A percentile compares a stretch with the other conserved stretches of the same genome.
These are phyloP conservation scores for Conus betulinus DNA, from an alignment of 1,140 invertebrate genomes.

Conservation along the genomic window DNA sequence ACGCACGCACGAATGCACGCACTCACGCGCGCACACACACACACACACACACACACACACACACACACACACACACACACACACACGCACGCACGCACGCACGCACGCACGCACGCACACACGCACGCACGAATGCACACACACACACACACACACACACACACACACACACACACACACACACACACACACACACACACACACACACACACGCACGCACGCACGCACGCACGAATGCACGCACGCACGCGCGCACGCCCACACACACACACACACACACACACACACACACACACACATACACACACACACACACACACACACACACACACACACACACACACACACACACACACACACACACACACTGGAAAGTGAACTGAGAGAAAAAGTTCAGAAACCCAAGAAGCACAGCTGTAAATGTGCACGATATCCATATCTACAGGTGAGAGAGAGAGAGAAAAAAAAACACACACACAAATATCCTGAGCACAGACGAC, in stretches of 20 bases:
- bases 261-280: slow-evolving; percentile 24
- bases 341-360: too few species aligned
- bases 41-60: background rate
- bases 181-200: background rate
- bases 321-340: background rate
- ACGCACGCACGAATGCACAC: slow-evolving; percentile 10
- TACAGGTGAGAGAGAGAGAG: too few species aligned
- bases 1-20: background rate
- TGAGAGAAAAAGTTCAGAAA: too few species aligned
- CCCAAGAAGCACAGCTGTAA: too few species aligned
- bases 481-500: too few species aligned
- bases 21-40: background rate
- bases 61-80: background rate
- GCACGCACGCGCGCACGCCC: background rate
- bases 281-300: slow-evolving; percentile 8
- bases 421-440: too few species aligned
- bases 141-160: background rate
- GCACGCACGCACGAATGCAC: background rate
- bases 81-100: slow-evolving; percentile 8
- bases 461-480: too few species aligned
- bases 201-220: background rate
- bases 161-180: background rate
- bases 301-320: background rate
- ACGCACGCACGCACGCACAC: background rate
- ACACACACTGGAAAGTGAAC: too few species aligned